Evolutionary conservation across 1,140 invertebrate species (phyloP), one percentile per base, ranked within the genome.

Genomic region (Grapholita molesta): DNA sequence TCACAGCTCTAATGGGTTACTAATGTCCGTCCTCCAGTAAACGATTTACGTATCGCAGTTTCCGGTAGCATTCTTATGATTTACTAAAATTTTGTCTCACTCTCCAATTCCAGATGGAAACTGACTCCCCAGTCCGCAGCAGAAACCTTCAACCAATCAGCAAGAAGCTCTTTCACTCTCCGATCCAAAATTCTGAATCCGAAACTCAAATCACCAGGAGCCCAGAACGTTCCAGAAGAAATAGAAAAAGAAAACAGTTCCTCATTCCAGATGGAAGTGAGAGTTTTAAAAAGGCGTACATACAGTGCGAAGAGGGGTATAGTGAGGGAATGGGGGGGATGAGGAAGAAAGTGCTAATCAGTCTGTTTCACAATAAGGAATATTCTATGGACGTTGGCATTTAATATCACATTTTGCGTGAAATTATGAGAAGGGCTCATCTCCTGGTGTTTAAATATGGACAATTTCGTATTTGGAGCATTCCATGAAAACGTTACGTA

Each of bases 131-230:
- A 25, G 66, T 85, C 5, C 71, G 81, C 15, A 83, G 83, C 24
- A 74, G 77, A 21, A 81, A 53, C 21, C 28, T 80, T 0, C 74
- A 74, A 38, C 80, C 77, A 28, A 74, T 87, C n/a, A 83, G 71
- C 15, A 88, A 85, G 53, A 86, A 85, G 42, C 71, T 87, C 2
- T 89, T 89, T 68, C 84, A 87, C 69, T 89, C 86, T 4, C 86
- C 86, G 3, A 70, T 79, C n/a, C 23, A 67, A 2, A 21, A 9
- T 1, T 67, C 75, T 48, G 73, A 70, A 23, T 71, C 69, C 9
- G 70, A 79, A 15, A 18, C 24, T 21, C 30, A 61, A 35, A 48
- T 53, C 25, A 64, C 55, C 24, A 68, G 67, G 23, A 55, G 12
- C 6, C 42, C 42, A 15, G 75, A 79, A 23, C 67, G 68, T 0